Evolutionary conservation across 2,888 invertebrate genomes (phyloP).

Genomic region (Salticus scenicus): DNA sequence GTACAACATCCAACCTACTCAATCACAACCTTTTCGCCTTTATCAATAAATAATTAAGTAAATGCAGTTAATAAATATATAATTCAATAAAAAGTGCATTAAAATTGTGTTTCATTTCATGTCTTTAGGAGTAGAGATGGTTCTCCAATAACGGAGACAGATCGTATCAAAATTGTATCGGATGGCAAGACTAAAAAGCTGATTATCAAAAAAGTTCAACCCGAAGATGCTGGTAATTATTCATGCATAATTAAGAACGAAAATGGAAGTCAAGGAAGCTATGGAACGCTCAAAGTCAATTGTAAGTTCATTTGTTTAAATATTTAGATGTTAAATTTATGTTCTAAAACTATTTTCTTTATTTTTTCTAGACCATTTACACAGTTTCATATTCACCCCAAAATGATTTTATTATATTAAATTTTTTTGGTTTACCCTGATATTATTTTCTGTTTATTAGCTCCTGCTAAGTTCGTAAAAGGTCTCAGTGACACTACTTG

Average conservation of each 20-base stretch:
- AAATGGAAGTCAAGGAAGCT: slow-evolving; percentile 82
- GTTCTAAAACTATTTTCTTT: too few relatives aligned
- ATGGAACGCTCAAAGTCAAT: slow-evolving; percentile 47
- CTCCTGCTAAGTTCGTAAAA: slow-evolving; percentile 74
- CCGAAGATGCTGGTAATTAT: slow-evolving; percentile 74
- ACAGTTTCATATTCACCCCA: too few relatives aligned
- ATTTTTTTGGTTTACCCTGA: too few relatives aligned
- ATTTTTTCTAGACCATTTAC: too few relatives aligned
- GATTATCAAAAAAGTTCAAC: slow-evolving; percentile 78
- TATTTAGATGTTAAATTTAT: background rate
- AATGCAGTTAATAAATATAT: too few relatives aligned
- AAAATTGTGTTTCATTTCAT: too few relatives aligned
- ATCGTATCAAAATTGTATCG: slow-evolving; percentile 84
- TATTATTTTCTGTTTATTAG: slow-evolving; percentile 24
- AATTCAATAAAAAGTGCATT: too few relatives aligned
- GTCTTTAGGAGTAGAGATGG: slow-evolving; percentile 87
- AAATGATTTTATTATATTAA: too few relatives aligned
- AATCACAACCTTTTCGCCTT: too few relatives aligned
- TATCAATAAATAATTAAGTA: too few relatives aligned
- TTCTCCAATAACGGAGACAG: slow-evolving; percentile 83
- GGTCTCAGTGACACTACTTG: slow-evolving; percentile 74
- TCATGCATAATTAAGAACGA: slow-evolving; percentile 77
- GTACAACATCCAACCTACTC: too few relatives aligned
- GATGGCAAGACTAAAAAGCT: slow-evolving; percentile 76
- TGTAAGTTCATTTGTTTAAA: slow-evolving; percentile 28